Conservation (phyloP, 2,113 vertebrate species). For the Leucoraja erinaceus region DNA sequence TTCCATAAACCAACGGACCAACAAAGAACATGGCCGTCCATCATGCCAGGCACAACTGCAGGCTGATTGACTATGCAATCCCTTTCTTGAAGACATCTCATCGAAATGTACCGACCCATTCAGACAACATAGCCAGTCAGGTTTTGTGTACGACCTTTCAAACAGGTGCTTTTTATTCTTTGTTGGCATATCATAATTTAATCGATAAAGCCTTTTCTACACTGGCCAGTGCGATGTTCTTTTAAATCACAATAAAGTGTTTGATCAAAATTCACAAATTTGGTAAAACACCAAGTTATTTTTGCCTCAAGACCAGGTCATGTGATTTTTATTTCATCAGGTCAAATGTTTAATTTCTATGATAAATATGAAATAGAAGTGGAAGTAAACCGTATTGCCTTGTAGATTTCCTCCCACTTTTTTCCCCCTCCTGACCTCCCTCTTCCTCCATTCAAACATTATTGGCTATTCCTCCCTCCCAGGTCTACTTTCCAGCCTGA, state of each 20-base stretch:
- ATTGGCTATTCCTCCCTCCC: no score
- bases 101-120: background rate
- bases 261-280: background rate
- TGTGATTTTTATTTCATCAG: background rate
- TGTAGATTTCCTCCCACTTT: no score
- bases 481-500: no score
- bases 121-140: background rate
- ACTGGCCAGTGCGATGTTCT: background rate
- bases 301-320: background rate
- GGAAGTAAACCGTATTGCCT: no score
- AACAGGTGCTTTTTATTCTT: conserved; percentile 19
- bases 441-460: no score
- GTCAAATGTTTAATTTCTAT: background rate
- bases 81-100: conserved; percentile 46
- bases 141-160: background rate
- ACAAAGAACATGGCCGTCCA: background rate
- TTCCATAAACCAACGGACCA: background rate
- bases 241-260: background rate
- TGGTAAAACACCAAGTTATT: background rate
- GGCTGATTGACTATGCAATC: conserved; percentile 65
- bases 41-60: conserved; percentile 44
- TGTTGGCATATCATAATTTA: background rate
- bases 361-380: background rate
- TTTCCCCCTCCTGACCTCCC: no score
- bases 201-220: conserved; percentile 27